phyloP scores from a whole-genome alignment of 2,113 vertebrate species.

The Peucedramus taeniatus region DNA sequence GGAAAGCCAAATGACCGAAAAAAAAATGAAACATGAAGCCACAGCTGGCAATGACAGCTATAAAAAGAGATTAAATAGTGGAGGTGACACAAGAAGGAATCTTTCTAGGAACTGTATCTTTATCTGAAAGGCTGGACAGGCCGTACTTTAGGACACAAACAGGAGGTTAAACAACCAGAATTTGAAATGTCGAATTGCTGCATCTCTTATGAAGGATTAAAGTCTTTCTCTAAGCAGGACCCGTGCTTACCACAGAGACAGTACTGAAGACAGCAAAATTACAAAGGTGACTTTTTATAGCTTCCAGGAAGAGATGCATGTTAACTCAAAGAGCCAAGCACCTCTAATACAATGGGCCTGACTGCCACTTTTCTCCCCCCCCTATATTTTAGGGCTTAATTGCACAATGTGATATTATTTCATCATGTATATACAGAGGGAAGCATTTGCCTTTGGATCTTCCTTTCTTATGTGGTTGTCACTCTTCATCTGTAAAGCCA shows the following conservation, averaged over 20 bases:
- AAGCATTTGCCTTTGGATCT: not conserved
- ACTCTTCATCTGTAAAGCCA: not conserved
- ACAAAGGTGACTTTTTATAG: not conserved
- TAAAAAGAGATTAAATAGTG: not conserved
- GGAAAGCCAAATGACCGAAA: not conserved
- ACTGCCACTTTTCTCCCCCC: accelerated
- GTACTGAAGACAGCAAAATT: not conserved
- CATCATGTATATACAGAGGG: too few relatives aligned
- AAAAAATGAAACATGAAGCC: not conserved
- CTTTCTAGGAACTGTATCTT: not conserved
- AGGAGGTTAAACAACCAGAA: not conserved
- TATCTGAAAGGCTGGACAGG: not conserved
- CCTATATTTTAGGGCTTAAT: not conserved
- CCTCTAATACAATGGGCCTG: not conserved
- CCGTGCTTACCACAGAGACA: not conserved
- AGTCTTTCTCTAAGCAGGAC: not conserved
- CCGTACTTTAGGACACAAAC: not conserved
- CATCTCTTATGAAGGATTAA: not conserved
- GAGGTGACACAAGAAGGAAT: not conserved
- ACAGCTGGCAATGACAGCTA: not conserved
- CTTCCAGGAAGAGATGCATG: not conserved
- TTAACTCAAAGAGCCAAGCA: not conserved
- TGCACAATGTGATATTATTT: not conserved
- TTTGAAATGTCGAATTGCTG: not conserved
- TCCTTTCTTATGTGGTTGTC: not conserved